phyloP scores from a whole-genome alignment of 2,797 vertebrate genomes.

The Melanogrammus aeglefinus region DNA sequence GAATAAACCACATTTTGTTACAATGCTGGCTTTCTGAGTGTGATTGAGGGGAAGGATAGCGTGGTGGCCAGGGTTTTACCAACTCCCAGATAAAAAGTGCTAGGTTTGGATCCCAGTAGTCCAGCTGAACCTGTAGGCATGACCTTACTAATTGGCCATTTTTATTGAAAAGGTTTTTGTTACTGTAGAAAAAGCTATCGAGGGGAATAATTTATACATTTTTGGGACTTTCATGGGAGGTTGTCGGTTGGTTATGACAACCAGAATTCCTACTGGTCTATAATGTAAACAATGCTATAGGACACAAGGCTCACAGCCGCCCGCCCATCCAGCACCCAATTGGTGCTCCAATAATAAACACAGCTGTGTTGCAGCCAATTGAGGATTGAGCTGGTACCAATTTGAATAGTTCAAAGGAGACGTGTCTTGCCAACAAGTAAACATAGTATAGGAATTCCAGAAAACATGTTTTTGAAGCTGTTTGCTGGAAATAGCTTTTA shows the following conservation, averaged over 20 bases:
- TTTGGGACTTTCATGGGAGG: neutral
- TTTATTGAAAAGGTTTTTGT: neutral
- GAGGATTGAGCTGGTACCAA: too few species aligned
- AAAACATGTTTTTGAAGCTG: too few species aligned
- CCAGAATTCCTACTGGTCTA: neutral
- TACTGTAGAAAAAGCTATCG: neutral
- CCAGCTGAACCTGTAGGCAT: too few species aligned
- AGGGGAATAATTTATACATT: neutral
- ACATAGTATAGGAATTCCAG: too few species aligned
- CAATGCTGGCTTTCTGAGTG: neutral
- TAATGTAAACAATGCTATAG: neutral
- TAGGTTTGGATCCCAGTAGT: neutral
- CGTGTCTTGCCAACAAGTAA: too few species aligned
- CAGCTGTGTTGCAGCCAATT: neutral
- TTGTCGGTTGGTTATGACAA: neutral
- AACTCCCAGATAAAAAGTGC: neutral
- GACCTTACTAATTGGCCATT: neutral
- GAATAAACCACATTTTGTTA: slow-evolving; percentile 73
- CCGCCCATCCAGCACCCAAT: neutral
- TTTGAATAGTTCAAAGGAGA: slow-evolving; percentile 3
- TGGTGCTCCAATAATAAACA: neutral
- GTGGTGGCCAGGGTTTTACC: neutral
- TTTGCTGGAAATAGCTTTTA: too few species aligned
- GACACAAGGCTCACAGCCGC: neutral
- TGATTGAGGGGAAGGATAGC: neutral